Conservation (phyloP, 1,140 invertebrate genomes). For the Caenorhabditis inopinata region DNA sequence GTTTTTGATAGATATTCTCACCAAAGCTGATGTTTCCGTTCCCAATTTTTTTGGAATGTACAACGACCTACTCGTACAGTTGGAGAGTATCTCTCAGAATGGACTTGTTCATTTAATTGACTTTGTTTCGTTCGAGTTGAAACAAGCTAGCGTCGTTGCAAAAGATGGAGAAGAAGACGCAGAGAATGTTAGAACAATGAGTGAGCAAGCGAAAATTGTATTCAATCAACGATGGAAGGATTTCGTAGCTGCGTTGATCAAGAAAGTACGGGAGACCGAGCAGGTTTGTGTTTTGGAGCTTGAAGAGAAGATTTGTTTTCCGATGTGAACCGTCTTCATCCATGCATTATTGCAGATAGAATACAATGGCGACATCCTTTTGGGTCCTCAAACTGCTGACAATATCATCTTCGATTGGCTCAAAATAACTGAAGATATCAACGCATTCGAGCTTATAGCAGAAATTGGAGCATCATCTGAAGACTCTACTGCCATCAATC, state of each 20-base stretch:
- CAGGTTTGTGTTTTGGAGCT: background rate
- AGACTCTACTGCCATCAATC: background rate
- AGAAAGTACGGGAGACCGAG: background rate
- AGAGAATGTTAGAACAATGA: background rate
- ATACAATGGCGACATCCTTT: background rate
- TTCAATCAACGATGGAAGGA: constrained; percentile 17
- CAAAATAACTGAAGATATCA: background rate
- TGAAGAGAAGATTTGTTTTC: no score
- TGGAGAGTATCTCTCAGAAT: background rate
- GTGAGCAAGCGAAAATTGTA: background rate
- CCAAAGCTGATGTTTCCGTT: background rate
- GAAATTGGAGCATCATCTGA: background rate
- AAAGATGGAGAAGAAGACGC: background rate
- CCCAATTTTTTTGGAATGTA: constrained; percentile 16
- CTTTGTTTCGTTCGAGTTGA: background rate
- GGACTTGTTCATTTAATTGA: background rate
- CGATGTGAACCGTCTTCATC: no score
- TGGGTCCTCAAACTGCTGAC: background rate
- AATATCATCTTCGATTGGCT: constrained; percentile 4
- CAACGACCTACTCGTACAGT: background rate
- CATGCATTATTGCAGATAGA: background rate
- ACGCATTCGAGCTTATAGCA: background rate
- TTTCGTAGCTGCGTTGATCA: background rate
- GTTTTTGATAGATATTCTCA: background rate
- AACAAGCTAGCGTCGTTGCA: background rate